These are phyloP conservation scores for Trinectes maculatus DNA, from an alignment of 2,113 vertebrate genomes.

Conservation along the genomic window DNA sequence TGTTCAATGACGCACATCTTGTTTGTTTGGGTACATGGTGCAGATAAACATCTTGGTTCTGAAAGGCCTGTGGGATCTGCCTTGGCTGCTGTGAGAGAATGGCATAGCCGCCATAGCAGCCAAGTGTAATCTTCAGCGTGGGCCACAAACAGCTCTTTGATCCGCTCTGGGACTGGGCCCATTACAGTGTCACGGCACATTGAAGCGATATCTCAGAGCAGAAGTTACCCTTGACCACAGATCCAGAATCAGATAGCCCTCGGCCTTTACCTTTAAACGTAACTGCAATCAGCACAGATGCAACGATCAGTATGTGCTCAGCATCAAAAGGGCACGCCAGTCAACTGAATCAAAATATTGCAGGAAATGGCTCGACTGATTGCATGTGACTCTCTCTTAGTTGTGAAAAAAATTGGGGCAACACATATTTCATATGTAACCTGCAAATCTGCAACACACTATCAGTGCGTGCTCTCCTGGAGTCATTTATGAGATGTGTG, in stretches of 20 bases:
- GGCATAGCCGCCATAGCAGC: slow-evolving; percentile 62
- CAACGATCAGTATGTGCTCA: slow-evolving; percentile 26
- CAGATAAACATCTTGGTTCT: slow-evolving; percentile 65
- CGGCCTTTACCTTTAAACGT: slow-evolving; percentile 65
- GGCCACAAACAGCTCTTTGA: slow-evolving; percentile 74
- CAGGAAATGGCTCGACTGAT: slow-evolving; percentile 64
- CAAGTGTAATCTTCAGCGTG: slow-evolving; percentile 67
- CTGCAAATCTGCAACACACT: neutral
- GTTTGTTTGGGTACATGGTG: slow-evolving; percentile 70
- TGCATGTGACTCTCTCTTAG: slow-evolving; percentile 44
- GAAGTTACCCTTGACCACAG: slow-evolving; percentile 73
- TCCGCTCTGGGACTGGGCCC: slow-evolving; percentile 56
- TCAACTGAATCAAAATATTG: slow-evolving; percentile 50
- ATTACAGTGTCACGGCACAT: slow-evolving; percentile 72
- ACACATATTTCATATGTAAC: slow-evolving; percentile 3
- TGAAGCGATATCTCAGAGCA: slow-evolving; percentile 69
- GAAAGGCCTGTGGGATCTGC: slow-evolving; percentile 61
- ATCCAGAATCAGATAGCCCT: slow-evolving; percentile 61
- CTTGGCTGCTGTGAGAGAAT: slow-evolving; percentile 58
- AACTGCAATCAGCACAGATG: slow-evolving; percentile 45
- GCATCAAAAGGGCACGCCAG: slow-evolving; percentile 50
- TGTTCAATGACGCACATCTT: slow-evolving; percentile 65
- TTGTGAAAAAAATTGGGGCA: slow-evolving; percentile 25
- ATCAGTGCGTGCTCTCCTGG: slow-evolving; percentile 3
- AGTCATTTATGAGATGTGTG: no score